Base-by-base conservation (phyloP, 2,113 vertebrate genomes). In the Stictonetta naevosa region DNA sequence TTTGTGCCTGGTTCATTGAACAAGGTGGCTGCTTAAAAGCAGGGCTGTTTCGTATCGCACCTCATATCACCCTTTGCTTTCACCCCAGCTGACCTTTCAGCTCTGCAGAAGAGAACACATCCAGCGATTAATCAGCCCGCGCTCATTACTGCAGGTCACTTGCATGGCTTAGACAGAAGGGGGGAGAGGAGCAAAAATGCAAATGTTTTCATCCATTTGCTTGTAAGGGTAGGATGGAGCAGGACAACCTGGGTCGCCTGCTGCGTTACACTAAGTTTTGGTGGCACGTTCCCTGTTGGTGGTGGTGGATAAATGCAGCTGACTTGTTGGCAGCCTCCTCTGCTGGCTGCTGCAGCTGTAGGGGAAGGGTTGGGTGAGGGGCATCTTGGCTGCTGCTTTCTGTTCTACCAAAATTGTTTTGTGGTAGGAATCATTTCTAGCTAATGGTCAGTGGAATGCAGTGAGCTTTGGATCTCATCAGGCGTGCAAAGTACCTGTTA, bases 1-100 rank as follows among this genome's bases (percentile, higher is more conserved):
- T 85, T 96, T 97, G 84, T 74, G 34, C 84, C 87, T 97, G 98
- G 97, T 97, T 98, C 97, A 98, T 29, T 95, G 96, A 97, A 56
- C 97, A 96, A 88, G 90, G 85, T 97, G 96, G 79, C 93, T 92
- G 83, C 96, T 95, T 96, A 90, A 96, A 97, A 96, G 13, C 90
- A 72, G 67, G 33, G 66, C 58, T 48, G 86, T 89, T 91, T 36
- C 13, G 52, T 91, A 58, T 75, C 92, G 77, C 53, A 60, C 11
- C 2, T 94, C 86, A 55, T 67, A 34, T 94, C 83, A 77, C 71
- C 88, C 86, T 79, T 86, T 22, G 79, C 81, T 94, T 83, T 90
- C 66, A 95, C 96, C 86, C 89, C 59, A 53, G 4, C 59, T 79
- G 86, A 77, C 69, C 96, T 92, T 96, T 85, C 40, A 46, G 81